Conservation (phyloP, 2,113 vertebrate genomes). For the Solea senegalensis region DNA sequence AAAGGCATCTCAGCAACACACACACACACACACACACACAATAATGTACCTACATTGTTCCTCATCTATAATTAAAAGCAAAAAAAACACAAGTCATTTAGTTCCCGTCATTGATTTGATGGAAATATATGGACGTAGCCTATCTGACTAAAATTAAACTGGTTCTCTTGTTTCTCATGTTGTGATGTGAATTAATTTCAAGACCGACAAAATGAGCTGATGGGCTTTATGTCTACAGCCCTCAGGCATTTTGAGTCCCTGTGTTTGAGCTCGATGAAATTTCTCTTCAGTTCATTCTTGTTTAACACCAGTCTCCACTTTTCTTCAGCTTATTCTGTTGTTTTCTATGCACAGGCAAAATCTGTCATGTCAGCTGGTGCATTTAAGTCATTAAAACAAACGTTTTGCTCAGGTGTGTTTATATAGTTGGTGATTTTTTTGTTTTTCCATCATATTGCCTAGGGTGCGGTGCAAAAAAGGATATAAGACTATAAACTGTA, state of each 20-base stretch:
- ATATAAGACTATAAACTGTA: too few species aligned
- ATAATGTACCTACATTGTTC: neutral
- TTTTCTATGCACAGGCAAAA: neutral
- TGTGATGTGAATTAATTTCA: slow-evolving; percentile 43
- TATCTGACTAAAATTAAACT: slow-evolving; percentile 29
- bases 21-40: neutral
- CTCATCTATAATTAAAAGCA: slow-evolving; percentile 43
- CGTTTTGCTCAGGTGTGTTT: too few species aligned
- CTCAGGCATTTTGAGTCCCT: slow-evolving; percentile 7
- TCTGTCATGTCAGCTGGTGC: too few species aligned
- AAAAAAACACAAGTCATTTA: slow-evolving; percentile 21
- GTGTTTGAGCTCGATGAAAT: neutral
- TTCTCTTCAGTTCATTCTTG: neutral
- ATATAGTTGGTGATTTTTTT: too few species aligned
- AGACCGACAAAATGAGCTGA: slow-evolving; percentile 18
- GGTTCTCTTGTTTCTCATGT: slow-evolving; percentile 24
- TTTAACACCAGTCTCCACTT: slow-evolving; percentile 11
- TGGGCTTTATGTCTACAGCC: slow-evolving; percentile 25
- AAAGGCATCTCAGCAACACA: slow-evolving; percentile 27
- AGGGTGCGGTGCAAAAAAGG: too few species aligned
- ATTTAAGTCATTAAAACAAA: too few species aligned
- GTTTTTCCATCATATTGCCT: too few species aligned
- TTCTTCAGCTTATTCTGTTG: neutral
- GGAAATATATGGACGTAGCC: slow-evolving; percentile 40
- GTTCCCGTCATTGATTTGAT: slow-evolving; percentile 40